A percentile compares a stretch with the other conserved stretches of the same genome.
Conservation (phyloP, 30 jellyfish, hydroid and myxozoan genomes). For the Hydractinia echinata region DNA sequence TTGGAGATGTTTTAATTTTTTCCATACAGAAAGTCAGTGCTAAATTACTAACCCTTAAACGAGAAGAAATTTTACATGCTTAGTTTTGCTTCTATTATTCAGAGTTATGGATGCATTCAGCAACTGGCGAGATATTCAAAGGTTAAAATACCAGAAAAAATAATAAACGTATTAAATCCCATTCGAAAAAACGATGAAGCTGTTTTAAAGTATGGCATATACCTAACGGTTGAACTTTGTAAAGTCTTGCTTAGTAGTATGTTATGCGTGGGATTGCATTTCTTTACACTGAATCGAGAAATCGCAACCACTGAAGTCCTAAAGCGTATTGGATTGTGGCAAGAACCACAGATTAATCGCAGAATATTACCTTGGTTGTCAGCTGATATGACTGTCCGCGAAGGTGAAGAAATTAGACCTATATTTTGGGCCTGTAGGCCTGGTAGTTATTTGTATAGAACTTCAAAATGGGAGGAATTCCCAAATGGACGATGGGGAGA, state of each 20-base stretch:
- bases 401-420: constrained; percentile 74
- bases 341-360: constrained; percentile 36
- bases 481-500: constrained; percentile 97
- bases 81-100: too few relatives aligned
- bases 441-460: constrained; percentile 67
- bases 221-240: constrained; percentile 66
- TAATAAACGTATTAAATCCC: constrained; percentile 67
- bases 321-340: constrained; percentile 74
- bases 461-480: constrained; percentile 82
- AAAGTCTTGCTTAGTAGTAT: constrained; percentile 57
- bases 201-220: constrained; percentile 65
- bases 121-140: constrained; percentile 56
- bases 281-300: constrained; percentile 78
- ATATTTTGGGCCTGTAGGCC: constrained; percentile 90
- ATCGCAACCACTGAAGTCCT: constrained; percentile 72
- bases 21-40: not conserved
- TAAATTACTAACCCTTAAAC: too few relatives aligned
- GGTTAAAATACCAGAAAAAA: constrained; percentile 51
- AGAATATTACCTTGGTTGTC: constrained; percentile 73
- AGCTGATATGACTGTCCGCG: constrained; percentile 48
- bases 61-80: too few relatives aligned
- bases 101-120: constrained; percentile 69
- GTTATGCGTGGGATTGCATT: constrained; percentile 70
- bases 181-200: constrained; percentile 76
- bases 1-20: too few relatives aligned